Evolutionary conservation across 1,140 invertebrate genomes (phyloP).

Genomic region (Galendromus occidentalis): DNA sequence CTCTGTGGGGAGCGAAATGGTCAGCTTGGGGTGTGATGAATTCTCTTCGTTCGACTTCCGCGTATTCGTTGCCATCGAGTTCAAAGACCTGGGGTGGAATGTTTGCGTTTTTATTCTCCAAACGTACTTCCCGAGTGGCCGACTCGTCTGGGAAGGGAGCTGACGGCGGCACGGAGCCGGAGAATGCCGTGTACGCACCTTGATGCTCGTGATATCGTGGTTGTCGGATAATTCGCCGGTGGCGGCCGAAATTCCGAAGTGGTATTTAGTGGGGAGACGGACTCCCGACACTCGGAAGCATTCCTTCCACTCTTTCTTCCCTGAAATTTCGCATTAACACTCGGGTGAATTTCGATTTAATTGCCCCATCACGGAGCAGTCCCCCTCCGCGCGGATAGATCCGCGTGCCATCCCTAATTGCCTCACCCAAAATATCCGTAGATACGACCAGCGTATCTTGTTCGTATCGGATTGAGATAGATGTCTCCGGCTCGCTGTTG

Average conservation of each 20-base stretch:
- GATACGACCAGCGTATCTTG: slow-evolving; percentile 36
- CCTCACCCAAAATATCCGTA: slow-evolving; percentile 7
- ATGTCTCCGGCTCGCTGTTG: slow-evolving; percentile 76
- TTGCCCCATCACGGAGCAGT: slow-evolving; percentile 20
- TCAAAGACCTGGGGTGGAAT: slow-evolving; percentile 14
- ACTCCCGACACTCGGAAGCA: slow-evolving; percentile 79
- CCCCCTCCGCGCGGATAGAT: too few species aligned
- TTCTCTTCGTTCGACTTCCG: not conserved
- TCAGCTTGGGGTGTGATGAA: not conserved
- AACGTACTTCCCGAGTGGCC: too few species aligned
- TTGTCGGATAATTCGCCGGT: slow-evolving; percentile 89
- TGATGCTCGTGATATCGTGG: slow-evolving; percentile 81
- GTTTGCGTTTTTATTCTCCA: not conserved
- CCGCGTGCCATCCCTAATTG: not conserved
- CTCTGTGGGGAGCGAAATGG: slow-evolving; percentile 5
- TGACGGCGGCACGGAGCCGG: too few species aligned
- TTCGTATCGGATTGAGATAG: slow-evolving; percentile 72
- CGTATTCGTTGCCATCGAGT: not conserved
- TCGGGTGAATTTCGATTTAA: not conserved
- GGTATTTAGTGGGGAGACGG: slow-evolving; percentile 80
- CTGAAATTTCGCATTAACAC: slow-evolving; percentile 32
- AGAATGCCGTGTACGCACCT: slow-evolving; percentile 25
- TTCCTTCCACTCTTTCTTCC: slow-evolving; percentile 76
- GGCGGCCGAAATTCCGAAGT: slow-evolving; percentile 77
- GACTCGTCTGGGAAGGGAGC: too few species aligned